Evolutionary conservation across 1,140 invertebrate species (phyloP).

Genomic region (Eumeta japonica): DNA sequence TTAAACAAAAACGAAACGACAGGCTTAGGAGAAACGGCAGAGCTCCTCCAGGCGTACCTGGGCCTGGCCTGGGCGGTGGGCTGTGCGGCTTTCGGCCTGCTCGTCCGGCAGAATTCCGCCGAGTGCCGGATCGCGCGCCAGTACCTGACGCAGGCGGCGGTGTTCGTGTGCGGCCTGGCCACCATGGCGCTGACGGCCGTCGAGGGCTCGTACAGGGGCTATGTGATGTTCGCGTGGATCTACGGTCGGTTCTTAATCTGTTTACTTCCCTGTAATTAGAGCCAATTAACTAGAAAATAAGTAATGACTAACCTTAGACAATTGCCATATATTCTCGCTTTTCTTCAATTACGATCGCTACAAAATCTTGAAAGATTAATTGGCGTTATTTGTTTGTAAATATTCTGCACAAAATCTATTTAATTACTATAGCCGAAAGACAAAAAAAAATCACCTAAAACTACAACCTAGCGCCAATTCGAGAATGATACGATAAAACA

Average conservation of each 20-base stretch:
- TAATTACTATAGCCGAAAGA: no score
- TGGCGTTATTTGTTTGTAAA: no score
- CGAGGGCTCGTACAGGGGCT: constrained; percentile 73
- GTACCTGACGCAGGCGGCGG: constrained; percentile 76
- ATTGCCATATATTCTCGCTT: no score
- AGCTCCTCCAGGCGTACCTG: constrained; percentile 75
- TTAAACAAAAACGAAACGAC: background rate
- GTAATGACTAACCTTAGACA: background rate
- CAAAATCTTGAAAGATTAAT: no score
- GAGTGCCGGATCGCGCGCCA: constrained; percentile 84
- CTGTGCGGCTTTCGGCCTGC: constrained; percentile 75
- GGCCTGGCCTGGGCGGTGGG: constrained; percentile 82
- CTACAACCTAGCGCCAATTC: no score
- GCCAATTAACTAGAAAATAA: constrained; percentile 8
- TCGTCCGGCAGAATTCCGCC: constrained; percentile 78
- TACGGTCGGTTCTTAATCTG: no score
- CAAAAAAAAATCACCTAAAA: no score
- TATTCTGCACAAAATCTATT: no score
- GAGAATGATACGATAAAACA: no score
- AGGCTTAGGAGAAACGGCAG: constrained; percentile 65
- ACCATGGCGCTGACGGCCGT: constrained; percentile 81
- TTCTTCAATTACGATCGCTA: no score
- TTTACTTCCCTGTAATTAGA: no score
- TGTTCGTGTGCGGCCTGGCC: constrained; percentile 76
- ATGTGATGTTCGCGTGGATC: constrained; percentile 81